phyloP scores from a whole-genome alignment of 2,797 vertebrate species.

The Podarcis lilfordi region DNA sequence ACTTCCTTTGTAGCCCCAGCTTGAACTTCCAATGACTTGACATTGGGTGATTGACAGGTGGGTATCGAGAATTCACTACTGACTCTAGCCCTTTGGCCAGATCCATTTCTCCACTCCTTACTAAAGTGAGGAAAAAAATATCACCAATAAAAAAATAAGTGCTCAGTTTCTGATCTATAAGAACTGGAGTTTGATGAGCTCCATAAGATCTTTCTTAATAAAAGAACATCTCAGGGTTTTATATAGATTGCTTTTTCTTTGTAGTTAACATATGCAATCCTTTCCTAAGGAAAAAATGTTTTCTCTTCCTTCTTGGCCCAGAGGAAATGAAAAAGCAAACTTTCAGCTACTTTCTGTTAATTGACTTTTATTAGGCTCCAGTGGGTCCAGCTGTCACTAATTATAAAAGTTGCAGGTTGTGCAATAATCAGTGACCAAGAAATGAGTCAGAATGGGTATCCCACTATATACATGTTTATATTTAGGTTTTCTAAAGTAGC shows the following conservation, averaged over 20 bases:
- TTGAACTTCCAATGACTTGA: no score
- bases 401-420: constrained; percentile 40
- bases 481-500: constrained; percentile 1
- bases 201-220: constrained; percentile 19
- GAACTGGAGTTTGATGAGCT: not conserved
- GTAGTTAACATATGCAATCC: not conserved
- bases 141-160: no score
- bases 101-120: no score
- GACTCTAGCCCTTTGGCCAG: no score
- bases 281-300: not conserved
- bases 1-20: not conserved
- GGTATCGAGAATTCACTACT: no score
- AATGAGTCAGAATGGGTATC: constrained; percentile 3
- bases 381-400: constrained; percentile 42
- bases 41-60: no score
- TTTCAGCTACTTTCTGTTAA: constrained; percentile 38
- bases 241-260: constrained; percentile 46
- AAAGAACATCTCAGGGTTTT: constrained; percentile 41
- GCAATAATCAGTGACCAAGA: constrained; percentile 31
- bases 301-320: constrained; percentile 8
- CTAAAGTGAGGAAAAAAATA: no score
- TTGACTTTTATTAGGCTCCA: constrained; percentile 25
- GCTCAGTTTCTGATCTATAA: no score
- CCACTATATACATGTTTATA: constrained; percentile 4
- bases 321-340: constrained; percentile 28